Evolutionary conservation across 1,140 invertebrate species (phyloP).

Genomic region (Danaus melanippus): DNA sequence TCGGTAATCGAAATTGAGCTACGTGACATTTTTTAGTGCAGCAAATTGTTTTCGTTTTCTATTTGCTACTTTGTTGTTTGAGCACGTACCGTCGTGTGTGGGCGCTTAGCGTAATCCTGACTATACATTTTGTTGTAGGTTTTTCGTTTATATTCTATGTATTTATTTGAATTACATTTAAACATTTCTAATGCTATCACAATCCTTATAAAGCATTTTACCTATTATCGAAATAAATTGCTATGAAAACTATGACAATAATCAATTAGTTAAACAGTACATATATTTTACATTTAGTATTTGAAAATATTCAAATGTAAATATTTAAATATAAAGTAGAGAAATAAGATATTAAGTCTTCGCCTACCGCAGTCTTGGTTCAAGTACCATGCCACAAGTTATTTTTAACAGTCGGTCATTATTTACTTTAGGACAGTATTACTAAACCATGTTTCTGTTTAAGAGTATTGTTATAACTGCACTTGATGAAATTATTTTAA

Average conservation of each 20-base stretch:
- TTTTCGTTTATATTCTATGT: slow-evolving; percentile 6
- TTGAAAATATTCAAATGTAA: no score
- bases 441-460: slow-evolving; percentile 45
- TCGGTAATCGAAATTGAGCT: slow-evolving; percentile 29
- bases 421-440: slow-evolving; percentile 59
- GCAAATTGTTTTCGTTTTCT: slow-evolving; percentile 39
- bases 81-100: slow-evolving; percentile 54
- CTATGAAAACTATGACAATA: no score
- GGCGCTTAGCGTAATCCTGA: slow-evolving; percentile 30
- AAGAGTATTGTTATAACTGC: slow-evolving; percentile 36
- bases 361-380: slow-evolving; percentile 55
- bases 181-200: no score
- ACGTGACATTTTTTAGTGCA: slow-evolving; percentile 43
- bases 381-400: slow-evolving; percentile 41
- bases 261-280: no score
- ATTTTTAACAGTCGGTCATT: slow-evolving; percentile 54
- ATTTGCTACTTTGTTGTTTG: slow-evolving; percentile 31
- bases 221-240: no score
- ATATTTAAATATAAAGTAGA: no score
- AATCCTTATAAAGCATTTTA: no score
- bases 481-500: not conserved
- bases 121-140: slow-evolving; percentile 26
- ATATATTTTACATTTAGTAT: no score
- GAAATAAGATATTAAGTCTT: slow-evolving; percentile 5
- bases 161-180: no score